These are phyloP conservation scores for Poliocrania exsul DNA, from an alignment of 2,797 vertebrate species.

Conservation along the genomic window DNA sequence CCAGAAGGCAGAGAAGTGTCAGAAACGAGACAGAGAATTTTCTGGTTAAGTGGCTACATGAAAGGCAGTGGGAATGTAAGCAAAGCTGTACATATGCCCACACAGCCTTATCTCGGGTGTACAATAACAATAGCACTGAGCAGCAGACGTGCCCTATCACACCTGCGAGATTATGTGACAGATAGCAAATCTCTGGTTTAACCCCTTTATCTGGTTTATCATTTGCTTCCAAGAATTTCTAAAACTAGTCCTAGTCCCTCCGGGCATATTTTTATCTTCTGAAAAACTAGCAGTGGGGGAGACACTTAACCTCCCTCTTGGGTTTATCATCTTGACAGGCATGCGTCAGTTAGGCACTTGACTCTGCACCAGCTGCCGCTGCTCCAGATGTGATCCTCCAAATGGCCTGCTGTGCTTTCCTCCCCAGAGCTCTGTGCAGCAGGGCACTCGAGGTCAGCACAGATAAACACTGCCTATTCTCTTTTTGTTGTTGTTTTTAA, in stretches of 20 bases:
- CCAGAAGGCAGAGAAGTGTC: not conserved
- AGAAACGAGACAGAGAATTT: not conserved
- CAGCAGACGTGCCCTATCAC: not conserved
- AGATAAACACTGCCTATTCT: not conserved
- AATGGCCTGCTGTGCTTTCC: fast-evolving
- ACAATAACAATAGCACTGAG: fast-evolving
- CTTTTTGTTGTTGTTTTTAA: not conserved
- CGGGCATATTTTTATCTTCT: not conserved
- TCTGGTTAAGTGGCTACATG: not conserved
- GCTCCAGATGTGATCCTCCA: not conserved
- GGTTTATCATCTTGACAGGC: slow-evolving; percentile 22
- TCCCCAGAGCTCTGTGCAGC: not conserved
- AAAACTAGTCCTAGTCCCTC: not conserved
- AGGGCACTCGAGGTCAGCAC: not conserved
- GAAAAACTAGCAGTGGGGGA: not conserved
- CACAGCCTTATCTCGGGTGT: not conserved
- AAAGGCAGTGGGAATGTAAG: not conserved
- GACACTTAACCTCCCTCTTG: slow-evolving; percentile 24
- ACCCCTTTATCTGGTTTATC: not conserved
- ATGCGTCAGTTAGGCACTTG: not conserved
- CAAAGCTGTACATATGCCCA: not conserved
- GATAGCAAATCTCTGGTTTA: not conserved
- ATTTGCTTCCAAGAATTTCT: not conserved
- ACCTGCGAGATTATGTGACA: not conserved
- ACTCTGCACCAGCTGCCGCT: not conserved